Percentiles rank a stretch among this genome's conserved stretches.
Conservation (phyloP, 2,888 invertebrate species). For the Ypsolopha sequella region DNA sequence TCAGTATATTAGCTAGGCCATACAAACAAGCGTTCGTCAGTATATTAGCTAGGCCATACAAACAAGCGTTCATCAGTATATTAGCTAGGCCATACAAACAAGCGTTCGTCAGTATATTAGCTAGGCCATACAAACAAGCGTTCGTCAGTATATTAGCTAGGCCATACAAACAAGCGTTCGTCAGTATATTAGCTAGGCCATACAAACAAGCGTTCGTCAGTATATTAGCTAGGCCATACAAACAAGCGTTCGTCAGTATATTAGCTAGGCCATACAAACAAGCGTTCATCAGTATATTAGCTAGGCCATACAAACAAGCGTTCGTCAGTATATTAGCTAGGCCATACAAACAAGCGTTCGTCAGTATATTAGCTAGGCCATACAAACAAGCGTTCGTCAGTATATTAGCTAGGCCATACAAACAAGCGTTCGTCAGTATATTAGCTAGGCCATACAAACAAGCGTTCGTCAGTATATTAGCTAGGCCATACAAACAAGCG, state of each 20-base stretch:
- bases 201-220: too few relatives aligned
- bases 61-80: too few relatives aligned
- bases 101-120: too few relatives aligned
- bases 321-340: too few relatives aligned
- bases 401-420: too few relatives aligned
- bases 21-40: too few relatives aligned
- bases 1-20: conserved; percentile 20
- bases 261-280: conserved; percentile 23
- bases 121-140: conserved; percentile 26
- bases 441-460: too few relatives aligned
- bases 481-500: too few relatives aligned
- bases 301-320: conserved; percentile 26
- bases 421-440: conserved; percentile 33
- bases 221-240: conserved; percentile 21
- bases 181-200: conserved; percentile 20
- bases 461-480: conserved; percentile 31
- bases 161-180: conserved; percentile 27
- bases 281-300: too few relatives aligned
- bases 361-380: too few relatives aligned
- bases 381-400: conserved; percentile 33
- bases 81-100: conserved; percentile 23
- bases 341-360: conserved; percentile 29
- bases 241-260: too few relatives aligned
- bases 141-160: too few relatives aligned
- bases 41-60: conserved; percentile 21